These are phyloP conservation scores for Protophormia terraenovae DNA, from an alignment of 2,888 invertebrate genomes.

Conservation along the genomic window DNA sequence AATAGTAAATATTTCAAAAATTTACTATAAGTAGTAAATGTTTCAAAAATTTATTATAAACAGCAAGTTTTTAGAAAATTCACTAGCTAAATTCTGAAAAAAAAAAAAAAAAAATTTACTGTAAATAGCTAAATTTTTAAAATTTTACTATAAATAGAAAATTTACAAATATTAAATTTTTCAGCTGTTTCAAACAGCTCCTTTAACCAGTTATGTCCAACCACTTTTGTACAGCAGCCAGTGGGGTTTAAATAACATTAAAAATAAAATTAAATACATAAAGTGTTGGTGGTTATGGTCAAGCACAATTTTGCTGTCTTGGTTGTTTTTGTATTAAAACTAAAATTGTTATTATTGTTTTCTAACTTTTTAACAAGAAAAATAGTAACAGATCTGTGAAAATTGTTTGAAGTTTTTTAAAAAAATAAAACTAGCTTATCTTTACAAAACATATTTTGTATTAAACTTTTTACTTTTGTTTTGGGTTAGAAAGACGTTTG, in stretches of 20 bases:
- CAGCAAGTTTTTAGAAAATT: no score
- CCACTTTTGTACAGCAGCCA: neutral
- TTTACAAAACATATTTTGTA: conserved; percentile 11
- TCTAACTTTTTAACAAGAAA: conserved; percentile 42
- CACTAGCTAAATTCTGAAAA: no score
- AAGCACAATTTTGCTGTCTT: conserved; percentile 62
- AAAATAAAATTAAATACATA: conserved; percentile 14
- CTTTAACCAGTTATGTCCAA: neutral
- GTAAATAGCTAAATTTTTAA: no score
- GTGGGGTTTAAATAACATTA: conserved; percentile 25
- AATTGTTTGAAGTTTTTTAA: conserved; percentile 54
- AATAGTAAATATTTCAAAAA: no score
- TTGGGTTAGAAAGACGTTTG: no score
- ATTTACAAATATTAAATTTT: no score
- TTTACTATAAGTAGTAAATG: no score
- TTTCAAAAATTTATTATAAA: no score
- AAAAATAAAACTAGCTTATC: conserved; percentile 44
- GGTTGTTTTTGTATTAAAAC: neutral
- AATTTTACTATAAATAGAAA: no score
- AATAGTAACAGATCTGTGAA: conserved; percentile 61
- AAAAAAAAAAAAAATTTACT: no score
- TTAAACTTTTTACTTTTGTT: no score
- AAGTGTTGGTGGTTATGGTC: conserved; percentile 66
- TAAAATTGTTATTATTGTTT: conserved; percentile 21
- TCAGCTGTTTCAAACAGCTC: no score